These are phyloP conservation scores for Podarcis siculus DNA, from an alignment of 2,797 vertebrate species.

Conservation along the genomic window DNA sequence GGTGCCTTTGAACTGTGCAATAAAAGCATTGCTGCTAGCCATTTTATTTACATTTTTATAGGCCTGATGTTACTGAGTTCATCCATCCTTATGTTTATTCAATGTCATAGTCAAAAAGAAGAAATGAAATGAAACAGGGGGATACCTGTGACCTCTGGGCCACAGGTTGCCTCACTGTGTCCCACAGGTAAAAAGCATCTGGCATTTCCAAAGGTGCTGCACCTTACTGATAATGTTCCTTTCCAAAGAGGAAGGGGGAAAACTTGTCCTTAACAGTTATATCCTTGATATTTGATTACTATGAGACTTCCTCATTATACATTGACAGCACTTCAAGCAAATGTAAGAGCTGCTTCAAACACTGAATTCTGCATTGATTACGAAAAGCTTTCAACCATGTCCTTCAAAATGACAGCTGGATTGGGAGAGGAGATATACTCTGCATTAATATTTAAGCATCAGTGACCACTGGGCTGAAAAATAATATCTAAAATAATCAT, in stretches of 20 bases:
- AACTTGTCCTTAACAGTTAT: background rate
- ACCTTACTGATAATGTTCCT: background rate
- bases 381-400: background rate
- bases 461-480: background rate
- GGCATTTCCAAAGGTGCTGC: background rate
- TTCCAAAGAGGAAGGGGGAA: background rate
- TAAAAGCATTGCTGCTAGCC: too few species aligned
- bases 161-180: background rate
- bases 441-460: conserved; percentile 5
- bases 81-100: too few species aligned
- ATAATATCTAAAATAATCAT: rapidly evolving
- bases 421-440: background rate
- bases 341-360: background rate
- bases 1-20: too few species aligned
- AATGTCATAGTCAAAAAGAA: too few species aligned
- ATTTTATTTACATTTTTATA: too few species aligned
- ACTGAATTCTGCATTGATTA: background rate
- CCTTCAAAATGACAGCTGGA: background rate
- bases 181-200: background rate
- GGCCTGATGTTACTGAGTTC: too few species aligned
- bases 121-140: too few species aligned
- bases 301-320: background rate
- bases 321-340: background rate
- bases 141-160: too few species aligned
- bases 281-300: background rate